Percentiles rank a stretch among this genome's conserved stretches.
phyloP scores from a whole-genome alignment of 2,113 vertebrate species.

The Progne subis region DNA sequence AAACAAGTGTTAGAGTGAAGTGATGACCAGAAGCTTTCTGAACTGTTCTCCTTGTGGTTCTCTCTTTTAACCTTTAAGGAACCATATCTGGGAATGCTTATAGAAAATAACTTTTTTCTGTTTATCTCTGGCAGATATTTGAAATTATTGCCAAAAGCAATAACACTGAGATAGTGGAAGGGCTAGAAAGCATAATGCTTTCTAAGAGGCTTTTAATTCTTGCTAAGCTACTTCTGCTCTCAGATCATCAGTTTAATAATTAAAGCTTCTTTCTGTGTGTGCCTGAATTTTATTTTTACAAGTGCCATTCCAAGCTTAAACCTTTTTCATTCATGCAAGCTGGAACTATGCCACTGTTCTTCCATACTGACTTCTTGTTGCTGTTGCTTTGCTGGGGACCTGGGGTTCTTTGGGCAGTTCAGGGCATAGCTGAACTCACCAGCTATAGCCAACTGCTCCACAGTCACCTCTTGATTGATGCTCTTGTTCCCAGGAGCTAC shows the following conservation, averaged over 20 bases:
- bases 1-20: not conserved
- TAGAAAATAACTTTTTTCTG: not conserved
- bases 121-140: not conserved
- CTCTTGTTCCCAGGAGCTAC: not conserved
- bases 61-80: not conserved
- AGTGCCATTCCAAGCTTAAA: not conserved
- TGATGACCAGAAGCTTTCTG: not conserved
- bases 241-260: constrained; percentile 14
- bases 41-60: not conserved
- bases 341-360: not conserved
- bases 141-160: not conserved
- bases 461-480: not conserved
- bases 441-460: not conserved
- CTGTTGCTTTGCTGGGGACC: accelerated
- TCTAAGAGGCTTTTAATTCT: constrained; percentile 41
- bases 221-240: constrained; percentile 8
- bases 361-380: not conserved
- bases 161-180: not conserved
- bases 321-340: not conserved
- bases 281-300: not conserved
- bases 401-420: not conserved
- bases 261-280: not conserved
- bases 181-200: not conserved
- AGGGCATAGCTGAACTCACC: accelerated
- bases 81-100: accelerated